Base-by-base conservation (phyloP, 2,113 vertebrate species). In the Mustela lutreola region DNA sequence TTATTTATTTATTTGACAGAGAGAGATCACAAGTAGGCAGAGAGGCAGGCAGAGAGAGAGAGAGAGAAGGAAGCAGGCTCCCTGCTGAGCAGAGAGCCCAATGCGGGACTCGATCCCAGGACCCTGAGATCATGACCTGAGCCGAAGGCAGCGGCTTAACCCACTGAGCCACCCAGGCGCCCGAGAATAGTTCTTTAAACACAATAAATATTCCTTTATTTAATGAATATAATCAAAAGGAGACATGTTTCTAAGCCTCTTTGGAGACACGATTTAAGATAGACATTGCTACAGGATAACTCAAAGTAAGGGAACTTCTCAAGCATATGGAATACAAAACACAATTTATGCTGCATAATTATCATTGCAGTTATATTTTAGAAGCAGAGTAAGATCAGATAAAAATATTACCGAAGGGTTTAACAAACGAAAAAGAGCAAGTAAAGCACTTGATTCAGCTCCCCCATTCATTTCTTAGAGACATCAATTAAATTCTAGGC, bases 251-350 rank as follows among this genome's bases (percentile, higher is more conserved):
- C 28, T 85, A 65, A 65, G 36, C 78, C 5, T 92, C 81, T 78
- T 71, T 84, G 12, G 24, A 93, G 14, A 89, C 1, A 76, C 24
- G 67, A 56, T 62, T 96, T 88, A 81, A 89, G 24, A 60, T 67
- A 93, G 79, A 89, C 82, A 86, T 79, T 96, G 31, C 9, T 56
- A 21, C 33, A 89, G 33, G 14, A 62, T 33, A 97, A 86, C 65
- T 19, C 42, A 76, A 97, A 91, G 56, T 89, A 96, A 58, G 84
- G 87, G 91, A 97, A 78, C 1, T 89, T 91, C 42, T 90, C 81
- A 81, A 86, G 62, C 36, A 89, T 75, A 79, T 62, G 11, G 86
- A 70, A 87, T n/a, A 71, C 50, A 92, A 89, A 95, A 33, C 28
- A 53, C 73, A 73, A 85, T 90, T 85, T 93, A 89, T 87, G 28